Base-by-base conservation (phyloP, 2,888 invertebrate species). In the Abrostola triplasia region DNA sequence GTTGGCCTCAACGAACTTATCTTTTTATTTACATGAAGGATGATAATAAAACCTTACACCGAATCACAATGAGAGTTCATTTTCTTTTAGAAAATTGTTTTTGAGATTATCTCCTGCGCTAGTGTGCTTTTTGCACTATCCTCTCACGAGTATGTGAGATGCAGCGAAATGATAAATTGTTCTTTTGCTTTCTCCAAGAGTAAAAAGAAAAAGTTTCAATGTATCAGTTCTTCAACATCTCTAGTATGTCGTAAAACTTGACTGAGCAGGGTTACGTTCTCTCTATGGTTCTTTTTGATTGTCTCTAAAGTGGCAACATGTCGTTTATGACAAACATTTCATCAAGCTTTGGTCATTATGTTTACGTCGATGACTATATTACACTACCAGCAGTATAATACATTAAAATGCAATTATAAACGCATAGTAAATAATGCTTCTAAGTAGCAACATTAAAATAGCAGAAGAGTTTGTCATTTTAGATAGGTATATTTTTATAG, bases 41-140 rank as follows among this genome's bases (percentile, higher is more conserved):
- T 73, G 59, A 70, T 74, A 74, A 59, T 77, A 79, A 73, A 78
- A 79, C 59, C 69, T 66, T 57, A 73, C 71, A 57, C 71, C 62
- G 53, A 69, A 69, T 64, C 53, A 74, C 70, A 61, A 64, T 76
- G 59, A 54, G 57, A 73, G 60, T 74, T 59, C 71, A 77, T 74
- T 73, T 71, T 78, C 79, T 74, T 72, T 51, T 40, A 59, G 70
- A 72, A 78, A 79, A 78, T 77, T 79, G 74, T 79, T 74, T 77
- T 65, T 55, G 50, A 62, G 69, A 77, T 77, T 65, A 79, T 78
- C 67, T 59, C 42, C 12, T 49, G 24, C 36, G 52, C 48, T 57
- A 35, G 7, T 67, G 63, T 12, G 41, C 55, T 63, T 69, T 77
- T 76, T 67, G 54, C 64, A 56, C 57, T 66, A 64, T 66, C 53